phyloP scores from a whole-genome alignment of 1,140 invertebrate species.

The Pantala flavescens region DNA sequence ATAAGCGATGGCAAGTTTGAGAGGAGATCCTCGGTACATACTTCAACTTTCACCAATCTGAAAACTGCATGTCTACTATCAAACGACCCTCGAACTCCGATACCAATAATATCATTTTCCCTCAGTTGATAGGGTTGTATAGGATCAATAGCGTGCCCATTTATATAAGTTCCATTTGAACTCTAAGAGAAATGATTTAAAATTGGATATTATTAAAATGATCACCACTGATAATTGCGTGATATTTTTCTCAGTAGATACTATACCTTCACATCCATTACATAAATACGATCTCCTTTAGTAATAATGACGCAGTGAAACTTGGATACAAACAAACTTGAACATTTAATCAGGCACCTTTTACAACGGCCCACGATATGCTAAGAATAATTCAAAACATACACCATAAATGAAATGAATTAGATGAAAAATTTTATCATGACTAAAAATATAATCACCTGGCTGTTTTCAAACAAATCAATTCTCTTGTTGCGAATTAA shows the following conservation, averaged over 20 bases:
- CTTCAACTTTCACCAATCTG: neutral
- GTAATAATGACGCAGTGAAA: neutral
- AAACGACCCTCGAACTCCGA: neutral
- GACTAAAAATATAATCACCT: too few species aligned
- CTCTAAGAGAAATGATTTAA: neutral
- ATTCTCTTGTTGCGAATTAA: too few species aligned
- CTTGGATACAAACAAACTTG: neutral
- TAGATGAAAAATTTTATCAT: too few species aligned
- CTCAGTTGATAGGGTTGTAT: neutral
- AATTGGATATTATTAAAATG: neutral
- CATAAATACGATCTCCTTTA: neutral
- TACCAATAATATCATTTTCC: neutral
- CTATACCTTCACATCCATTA: neutral
- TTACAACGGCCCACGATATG: neutral
- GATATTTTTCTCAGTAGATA: neutral
- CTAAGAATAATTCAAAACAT: neutral
- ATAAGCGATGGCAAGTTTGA: too few species aligned
- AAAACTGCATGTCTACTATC: neutral
- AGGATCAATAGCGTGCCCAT: neutral
- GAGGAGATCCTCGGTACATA: too few species aligned
- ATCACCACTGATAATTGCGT: neutral
- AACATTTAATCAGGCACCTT: neutral
- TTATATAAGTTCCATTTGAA: neutral
- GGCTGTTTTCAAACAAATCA: too few species aligned
- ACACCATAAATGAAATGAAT: neutral